These are phyloP conservation scores for Drosophila baimaii DNA, from an alignment of 1,140 invertebrate genomes.

Conservation along the genomic window DNA sequence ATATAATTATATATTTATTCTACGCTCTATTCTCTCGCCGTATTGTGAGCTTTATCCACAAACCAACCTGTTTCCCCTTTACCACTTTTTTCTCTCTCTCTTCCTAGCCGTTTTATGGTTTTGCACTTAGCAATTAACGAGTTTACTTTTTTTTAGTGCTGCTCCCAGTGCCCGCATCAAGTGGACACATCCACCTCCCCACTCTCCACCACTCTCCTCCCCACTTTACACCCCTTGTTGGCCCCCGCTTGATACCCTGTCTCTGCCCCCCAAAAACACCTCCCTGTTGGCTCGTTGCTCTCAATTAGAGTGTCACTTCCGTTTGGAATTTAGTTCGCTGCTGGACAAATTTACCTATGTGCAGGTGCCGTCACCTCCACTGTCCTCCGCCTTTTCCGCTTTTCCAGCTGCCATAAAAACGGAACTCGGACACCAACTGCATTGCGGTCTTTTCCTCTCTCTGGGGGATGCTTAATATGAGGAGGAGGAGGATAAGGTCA, in stretches of 20 bases:
- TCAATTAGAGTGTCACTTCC: constrained; percentile 67
- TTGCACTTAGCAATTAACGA: constrained; percentile 76
- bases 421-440: constrained; percentile 55
- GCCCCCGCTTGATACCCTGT: not conserved
- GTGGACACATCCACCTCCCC: constrained; percentile 39
- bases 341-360: constrained; percentile 73
- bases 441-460: constrained; percentile 39
- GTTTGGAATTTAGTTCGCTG: constrained; percentile 56
- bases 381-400: constrained; percentile 14
- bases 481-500: not conserved
- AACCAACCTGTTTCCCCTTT: constrained; percentile 4
- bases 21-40: not conserved
- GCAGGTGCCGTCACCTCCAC: constrained; percentile 19
- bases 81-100: not conserved
- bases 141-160: constrained; percentile 68
- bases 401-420: constrained; percentile 55
- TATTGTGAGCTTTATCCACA: constrained; percentile 1
- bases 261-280: constrained; percentile 35
- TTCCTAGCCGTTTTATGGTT: constrained; percentile 61
- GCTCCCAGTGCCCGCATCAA: constrained; percentile 52
- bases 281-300: constrained; percentile 65
- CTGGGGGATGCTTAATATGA: constrained; percentile 30
- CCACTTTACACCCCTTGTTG: not conserved
- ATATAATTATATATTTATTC: constrained; percentile 12
- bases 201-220: not conserved